Evolutionary conservation across 2,888 invertebrate species (phyloP).

Genomic region (Drosophila merina): DNA sequence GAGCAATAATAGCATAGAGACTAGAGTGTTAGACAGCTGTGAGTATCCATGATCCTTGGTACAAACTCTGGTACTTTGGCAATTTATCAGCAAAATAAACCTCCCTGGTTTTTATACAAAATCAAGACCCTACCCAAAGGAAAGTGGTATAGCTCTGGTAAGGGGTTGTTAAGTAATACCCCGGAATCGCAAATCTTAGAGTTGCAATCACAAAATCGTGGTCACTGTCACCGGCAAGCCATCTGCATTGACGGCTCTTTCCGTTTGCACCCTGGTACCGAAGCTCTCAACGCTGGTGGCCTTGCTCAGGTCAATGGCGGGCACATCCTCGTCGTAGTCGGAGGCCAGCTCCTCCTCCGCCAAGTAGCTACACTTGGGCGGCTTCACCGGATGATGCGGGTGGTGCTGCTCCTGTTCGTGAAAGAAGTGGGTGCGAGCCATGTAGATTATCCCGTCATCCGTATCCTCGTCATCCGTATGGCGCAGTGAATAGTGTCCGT

Average conservation of each 20-base stretch:
- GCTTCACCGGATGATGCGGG: constrained; percentile 14
- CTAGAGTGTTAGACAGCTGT: constrained; percentile 42
- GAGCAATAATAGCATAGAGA: constrained; percentile 51
- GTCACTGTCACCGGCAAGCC: constrained; percentile 82
- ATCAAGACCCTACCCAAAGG: constrained; percentile 11
- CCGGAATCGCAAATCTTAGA: constrained; percentile 18
- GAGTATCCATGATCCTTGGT: constrained; percentile 22
- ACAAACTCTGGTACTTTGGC: constrained; percentile 32
- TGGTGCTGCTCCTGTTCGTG: constrained; percentile 35
- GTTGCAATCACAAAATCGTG: constrained; percentile 83
- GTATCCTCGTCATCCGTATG: constrained; percentile 76
- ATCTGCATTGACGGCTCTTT: constrained; percentile 80
- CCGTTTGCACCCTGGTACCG: constrained; percentile 79
- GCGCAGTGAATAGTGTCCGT: constrained; percentile 70
- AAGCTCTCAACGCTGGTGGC: constrained; percentile 75
- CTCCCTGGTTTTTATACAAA: background rate
- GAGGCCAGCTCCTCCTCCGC: constrained; percentile 74
- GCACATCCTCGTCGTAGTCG: constrained; percentile 80
- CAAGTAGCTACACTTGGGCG: constrained; percentile 60
- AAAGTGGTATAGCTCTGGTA: background rate
- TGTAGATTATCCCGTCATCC: constrained; percentile 81
- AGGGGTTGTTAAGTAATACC: background rate
- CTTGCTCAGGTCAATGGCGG: constrained; percentile 78
- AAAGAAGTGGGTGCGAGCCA: constrained; percentile 61
- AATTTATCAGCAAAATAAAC: constrained; percentile 27